Base-by-base conservation (phyloP, 2,797 vertebrate genomes). In the Selene dorsalis region DNA sequence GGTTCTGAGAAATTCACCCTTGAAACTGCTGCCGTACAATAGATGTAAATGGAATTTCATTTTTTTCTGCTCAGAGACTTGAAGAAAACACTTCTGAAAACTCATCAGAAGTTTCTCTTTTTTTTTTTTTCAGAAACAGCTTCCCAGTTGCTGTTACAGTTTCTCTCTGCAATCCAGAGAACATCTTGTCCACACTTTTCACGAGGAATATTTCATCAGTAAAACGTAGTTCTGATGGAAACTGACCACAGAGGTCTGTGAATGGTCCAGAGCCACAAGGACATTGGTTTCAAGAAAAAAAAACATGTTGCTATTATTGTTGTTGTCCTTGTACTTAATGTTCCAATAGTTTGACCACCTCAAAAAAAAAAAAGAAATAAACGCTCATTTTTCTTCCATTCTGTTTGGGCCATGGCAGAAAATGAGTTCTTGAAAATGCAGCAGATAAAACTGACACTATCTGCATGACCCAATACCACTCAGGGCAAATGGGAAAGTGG, bases 1-100 rank as follows among this genome's bases (percentile, higher is more conserved):
- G 62, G 78, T 78, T 71, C 69, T 65, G 61, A 81, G 58, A 84
- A 65, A 59, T 45, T 35, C 69, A 24, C 60, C 39, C 22, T 61
- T 62, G 39, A 78, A 85, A 80, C 47, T 18, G 72, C 28, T 75
- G 60, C 69, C 45, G 5, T 28, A 48, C 45, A 84, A 48, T 35
- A 4, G 22, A 32, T 3, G 11, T 28, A 63, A 77, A 80, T 18
- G 4, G 14, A 69, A 73, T 77, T 82, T 66, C 39, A 69, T 41
- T 59, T 72, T 70, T 17, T 18, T 35, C 32, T 38, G 41, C 62
- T 32, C 8, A 48, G 35, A 62, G 11, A 67, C 66, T 24, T 75
- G 63, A 77, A 63, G 24, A 43, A 10, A 78, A 59, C 53, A 28
- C 56, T 41, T 62, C 45, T 68, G 63, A 68, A 69, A 69, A 16